A percentile compares a stretch with the other conserved stretches of the same genome.
These are phyloP conservation scores for Brenthis ino DNA, from an alignment of 2,888 invertebrate genomes.

Conservation along the genomic window DNA sequence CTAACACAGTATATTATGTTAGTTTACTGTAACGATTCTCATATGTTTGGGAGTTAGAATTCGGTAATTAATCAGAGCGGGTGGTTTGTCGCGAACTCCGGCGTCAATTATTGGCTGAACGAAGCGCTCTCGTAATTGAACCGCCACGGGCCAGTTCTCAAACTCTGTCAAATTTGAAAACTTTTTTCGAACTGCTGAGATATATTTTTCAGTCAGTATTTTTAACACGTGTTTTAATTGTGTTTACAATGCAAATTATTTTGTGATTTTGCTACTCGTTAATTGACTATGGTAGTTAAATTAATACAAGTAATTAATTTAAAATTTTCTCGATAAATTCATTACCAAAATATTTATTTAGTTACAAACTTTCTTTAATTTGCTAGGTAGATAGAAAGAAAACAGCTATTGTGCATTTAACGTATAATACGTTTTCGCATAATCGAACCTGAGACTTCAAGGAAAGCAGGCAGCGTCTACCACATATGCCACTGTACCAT, in stretches of 20 bases:
- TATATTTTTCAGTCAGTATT: constrained; percentile 12
- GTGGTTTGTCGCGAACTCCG: constrained; percentile 76
- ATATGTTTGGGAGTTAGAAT: constrained; percentile 68
- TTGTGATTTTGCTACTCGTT: neutral
- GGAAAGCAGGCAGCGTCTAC: too few species aligned
- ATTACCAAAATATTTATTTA: too few species aligned
- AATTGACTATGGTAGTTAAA: too few species aligned
- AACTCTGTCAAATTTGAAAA: constrained; percentile 40
- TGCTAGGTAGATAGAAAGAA: too few species aligned
- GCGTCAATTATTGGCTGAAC: constrained; percentile 77
- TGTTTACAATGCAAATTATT: constrained; percentile 1
- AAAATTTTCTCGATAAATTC: too few species aligned
- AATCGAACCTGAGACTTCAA: too few species aligned
- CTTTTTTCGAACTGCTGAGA: constrained; percentile 39
- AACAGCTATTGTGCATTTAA: too few species aligned
- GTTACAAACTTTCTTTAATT: too few species aligned
- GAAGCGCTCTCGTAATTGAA: constrained; percentile 71
- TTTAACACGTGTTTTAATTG: constrained; percentile 4
- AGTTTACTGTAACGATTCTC: neutral
- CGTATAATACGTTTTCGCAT: too few species aligned
- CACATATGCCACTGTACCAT: too few species aligned
- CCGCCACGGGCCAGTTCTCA: constrained; percentile 56
- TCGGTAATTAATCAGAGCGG: constrained; percentile 81
- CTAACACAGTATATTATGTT: neutral
- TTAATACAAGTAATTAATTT: too few species aligned